phyloP scores from a whole-genome alignment of 2,888 invertebrate species.

The Antheraea assamensis region DNA sequence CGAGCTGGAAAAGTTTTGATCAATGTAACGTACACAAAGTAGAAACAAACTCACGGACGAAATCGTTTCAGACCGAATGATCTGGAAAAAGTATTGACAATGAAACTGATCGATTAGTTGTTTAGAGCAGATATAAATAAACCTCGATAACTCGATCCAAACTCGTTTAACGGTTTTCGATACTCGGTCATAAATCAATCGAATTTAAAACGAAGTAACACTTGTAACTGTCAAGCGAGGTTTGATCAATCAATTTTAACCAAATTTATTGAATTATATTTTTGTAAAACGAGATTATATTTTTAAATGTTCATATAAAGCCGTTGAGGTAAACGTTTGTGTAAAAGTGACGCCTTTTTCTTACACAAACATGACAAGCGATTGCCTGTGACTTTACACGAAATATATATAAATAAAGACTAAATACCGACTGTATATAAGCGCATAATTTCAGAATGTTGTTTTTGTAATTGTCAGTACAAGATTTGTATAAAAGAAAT shows the following conservation, averaged over 20 bases:
- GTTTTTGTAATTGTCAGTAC: too few species aligned
- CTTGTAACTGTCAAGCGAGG: background rate
- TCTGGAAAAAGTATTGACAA: background rate
- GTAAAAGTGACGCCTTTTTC: too few species aligned
- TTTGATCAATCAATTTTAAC: background rate
- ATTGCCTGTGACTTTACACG: too few species aligned
- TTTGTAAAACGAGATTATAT: too few species aligned
- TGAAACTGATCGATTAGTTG: background rate
- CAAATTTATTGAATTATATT: background rate
- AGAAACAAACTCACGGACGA: background rate
- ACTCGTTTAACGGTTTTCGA: background rate
- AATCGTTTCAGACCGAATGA: background rate
- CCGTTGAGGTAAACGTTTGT: too few species aligned
- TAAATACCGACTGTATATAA: too few species aligned
- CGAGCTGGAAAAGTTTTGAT: background rate
- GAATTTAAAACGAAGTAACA: background rate
- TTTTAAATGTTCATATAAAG: too few species aligned
- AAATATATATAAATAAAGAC: too few species aligned
- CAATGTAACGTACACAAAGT: background rate
- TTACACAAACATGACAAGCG: too few species aligned
- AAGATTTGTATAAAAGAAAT: too few species aligned
- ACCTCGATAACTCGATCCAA: background rate
- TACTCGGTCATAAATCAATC: background rate
- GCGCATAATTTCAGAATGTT: too few species aligned
- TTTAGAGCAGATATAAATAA: background rate